A percentile compares a stretch with the other conserved stretches of the same genome.
These are phyloP conservation scores for Engystomops pustulosus DNA, from an alignment of 2,113 vertebrate genomes.

Conservation along the genomic window DNA sequence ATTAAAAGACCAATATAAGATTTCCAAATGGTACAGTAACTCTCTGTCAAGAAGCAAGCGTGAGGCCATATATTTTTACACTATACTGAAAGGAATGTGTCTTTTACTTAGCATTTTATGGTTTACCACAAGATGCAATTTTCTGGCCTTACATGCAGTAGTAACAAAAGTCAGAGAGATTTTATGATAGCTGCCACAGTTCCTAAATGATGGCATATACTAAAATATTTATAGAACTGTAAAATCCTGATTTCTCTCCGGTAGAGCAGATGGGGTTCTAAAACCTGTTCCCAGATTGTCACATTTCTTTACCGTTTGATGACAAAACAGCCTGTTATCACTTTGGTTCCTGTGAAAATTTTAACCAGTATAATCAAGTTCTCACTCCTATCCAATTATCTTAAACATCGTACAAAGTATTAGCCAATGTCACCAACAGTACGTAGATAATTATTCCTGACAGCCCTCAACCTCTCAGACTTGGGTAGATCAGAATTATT, in stretches of 20 bases:
- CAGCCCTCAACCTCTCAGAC: neutral
- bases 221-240: conserved; percentile 91
- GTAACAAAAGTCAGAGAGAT: conserved; percentile 87
- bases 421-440: conserved; percentile 61
- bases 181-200: conserved; percentile 89
- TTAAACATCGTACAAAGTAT: conserved; percentile 63
- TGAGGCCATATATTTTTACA: conserved; percentile 85
- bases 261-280: conserved; percentile 84
- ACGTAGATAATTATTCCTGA: conserved; percentile 29
- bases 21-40: conserved; percentile 74
- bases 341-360: conserved; percentile 69
- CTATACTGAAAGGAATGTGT: conserved; percentile 84
- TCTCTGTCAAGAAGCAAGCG: conserved; percentile 77
- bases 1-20: conserved; percentile 73
- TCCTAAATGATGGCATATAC: conserved; percentile 88
- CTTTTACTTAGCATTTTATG: conserved; percentile 89
- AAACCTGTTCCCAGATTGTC: conserved; percentile 81
- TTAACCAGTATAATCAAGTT: conserved; percentile 73
- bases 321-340: conserved; percentile 77
- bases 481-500: neutral
- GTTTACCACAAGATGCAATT: conserved; percentile 88
- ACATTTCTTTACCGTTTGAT: conserved; percentile 81
- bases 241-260: conserved; percentile 88
- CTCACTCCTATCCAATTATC: conserved; percentile 70
- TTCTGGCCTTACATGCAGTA: conserved; percentile 87